Base-by-base conservation (phyloP, 2,888 invertebrate species). In the Oegoconia quadripuncta region DNA sequence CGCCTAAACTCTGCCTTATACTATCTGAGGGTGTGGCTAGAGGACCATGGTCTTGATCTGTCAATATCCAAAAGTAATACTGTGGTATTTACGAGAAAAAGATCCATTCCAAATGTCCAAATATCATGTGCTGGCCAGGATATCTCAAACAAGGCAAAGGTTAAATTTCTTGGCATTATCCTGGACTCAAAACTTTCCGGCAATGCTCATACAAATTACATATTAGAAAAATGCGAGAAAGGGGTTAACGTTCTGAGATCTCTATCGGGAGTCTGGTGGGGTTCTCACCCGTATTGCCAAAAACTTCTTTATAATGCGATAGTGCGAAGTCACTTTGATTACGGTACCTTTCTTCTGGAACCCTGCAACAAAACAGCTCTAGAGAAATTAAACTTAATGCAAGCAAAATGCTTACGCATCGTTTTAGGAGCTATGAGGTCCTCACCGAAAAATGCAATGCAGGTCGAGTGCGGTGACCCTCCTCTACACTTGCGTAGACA, bases 341-440 rank as follows among this genome's bases (percentile, higher is more conserved):
- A 54, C 35, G 51, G 46, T 1, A 29, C 41, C 0, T 53, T 57
- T 18, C 11, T 53, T 0, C 7, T 55, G 0, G 50, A 53, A 1
- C 50, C 50, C 0, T 37, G 44, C 16, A 53, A 30, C 23, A 52
- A 48, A 40, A 0, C 30, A 0, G 42, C 33, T 1, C 11, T 50
- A 0, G 15, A 37, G 0, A 37, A 32, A 7, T 5, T 51, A 4
- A 20, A 43, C 2, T 41, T 33, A 12, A 42, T 58, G 1, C 61
- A 58, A 20, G 43, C 42, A 0, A 55, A 52, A 46, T 38, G 42
- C 14, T 31, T 54, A 0, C 35, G 55, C 1, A 49, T 56, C 1
- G 46, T 55, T 1, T 2, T 34, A 3, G 53, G 60, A 0, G 46
- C 49, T 1, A 53, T 56, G 53, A 53, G 44, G 23, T 57, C 55